These are phyloP conservation scores for Plebejus anna DNA, from an alignment of 2,888 invertebrate genomes.

Conservation along the genomic window DNA sequence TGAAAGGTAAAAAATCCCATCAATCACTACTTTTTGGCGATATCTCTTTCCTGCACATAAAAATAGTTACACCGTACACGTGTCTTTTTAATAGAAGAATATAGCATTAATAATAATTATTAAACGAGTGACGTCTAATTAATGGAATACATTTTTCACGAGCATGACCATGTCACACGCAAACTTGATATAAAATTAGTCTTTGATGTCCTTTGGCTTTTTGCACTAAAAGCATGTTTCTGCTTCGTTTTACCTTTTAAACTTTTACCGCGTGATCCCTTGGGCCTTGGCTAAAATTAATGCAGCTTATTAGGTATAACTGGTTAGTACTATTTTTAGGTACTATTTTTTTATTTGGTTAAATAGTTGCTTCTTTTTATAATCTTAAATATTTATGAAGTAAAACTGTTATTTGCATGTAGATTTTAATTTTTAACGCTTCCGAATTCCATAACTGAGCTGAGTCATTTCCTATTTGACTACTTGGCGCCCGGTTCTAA, in stretches of 20 bases:
- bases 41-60: neutral
- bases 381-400: neutral
- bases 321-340: neutral
- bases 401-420: neutral
- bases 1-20: too few relatives aligned
- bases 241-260: neutral
- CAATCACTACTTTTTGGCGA: neutral
- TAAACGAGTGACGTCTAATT: constrained; percentile 6
- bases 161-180: constrained; percentile 4
- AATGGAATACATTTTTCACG: constrained; percentile 17
- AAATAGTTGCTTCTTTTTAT: neutral
- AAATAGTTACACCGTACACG: neutral
- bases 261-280: neutral
- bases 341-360: neutral
- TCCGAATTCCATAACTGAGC: constrained; percentile 1
- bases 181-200: constrained; percentile 4
- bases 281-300: neutral
- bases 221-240: neutral
- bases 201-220: neutral
- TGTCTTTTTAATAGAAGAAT: neutral
- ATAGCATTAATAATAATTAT: neutral
- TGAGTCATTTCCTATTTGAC: neutral
- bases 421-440: constrained; percentile 1
- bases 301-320: neutral
- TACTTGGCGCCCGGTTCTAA: neutral